Evolutionary conservation across 1,140 invertebrate species (phyloP).

Genomic region (Prorops nasuta): DNA sequence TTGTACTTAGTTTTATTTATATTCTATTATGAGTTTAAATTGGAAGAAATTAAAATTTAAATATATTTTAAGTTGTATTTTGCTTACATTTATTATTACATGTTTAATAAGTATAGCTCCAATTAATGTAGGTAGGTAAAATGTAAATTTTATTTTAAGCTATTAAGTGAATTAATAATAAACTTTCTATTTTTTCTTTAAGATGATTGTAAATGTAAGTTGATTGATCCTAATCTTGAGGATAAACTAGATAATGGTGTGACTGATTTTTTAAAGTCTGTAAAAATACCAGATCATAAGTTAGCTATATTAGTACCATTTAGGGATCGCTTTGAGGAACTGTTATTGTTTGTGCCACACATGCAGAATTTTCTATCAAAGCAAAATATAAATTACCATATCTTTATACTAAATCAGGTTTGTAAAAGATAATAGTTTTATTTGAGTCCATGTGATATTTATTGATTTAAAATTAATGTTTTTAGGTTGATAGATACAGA

Average conservation of each 20-base stretch:
- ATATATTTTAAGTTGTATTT: slow-evolving; percentile 45
- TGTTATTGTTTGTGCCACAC: slow-evolving; percentile 88
- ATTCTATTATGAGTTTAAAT: too few species aligned
- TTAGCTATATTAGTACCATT: slow-evolving; percentile 90
- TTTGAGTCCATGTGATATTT: background rate
- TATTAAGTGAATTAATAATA: slow-evolving; percentile 7
- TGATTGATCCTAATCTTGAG: slow-evolving; percentile 17
- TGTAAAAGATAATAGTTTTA: background rate
- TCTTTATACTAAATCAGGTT: slow-evolving; percentile 91
- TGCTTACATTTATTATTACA: slow-evolving; percentile 47
- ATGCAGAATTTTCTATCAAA: slow-evolving; percentile 80
- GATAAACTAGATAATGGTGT: slow-evolving; percentile 16
- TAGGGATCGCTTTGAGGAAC: slow-evolving; percentile 92
- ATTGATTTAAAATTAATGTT: slow-evolving; percentile 7
- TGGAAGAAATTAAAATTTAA: slow-evolving; percentile 46
- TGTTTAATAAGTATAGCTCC: slow-evolving; percentile 48
- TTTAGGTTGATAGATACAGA: slow-evolving; percentile 76
- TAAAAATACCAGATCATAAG: slow-evolving; percentile 45
- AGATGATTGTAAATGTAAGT: slow-evolving; percentile 48
- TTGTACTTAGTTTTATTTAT: too few species aligned
- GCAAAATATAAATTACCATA: slow-evolving; percentile 81
- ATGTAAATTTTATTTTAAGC: slow-evolving; percentile 9
- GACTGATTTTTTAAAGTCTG: slow-evolving; percentile 13
- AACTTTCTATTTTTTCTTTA: slow-evolving; percentile 6
- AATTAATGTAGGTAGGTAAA: slow-evolving; percentile 45